Base-by-base conservation (phyloP, 2,797 vertebrate species). In the Urocyon cinereoargenteus region DNA sequence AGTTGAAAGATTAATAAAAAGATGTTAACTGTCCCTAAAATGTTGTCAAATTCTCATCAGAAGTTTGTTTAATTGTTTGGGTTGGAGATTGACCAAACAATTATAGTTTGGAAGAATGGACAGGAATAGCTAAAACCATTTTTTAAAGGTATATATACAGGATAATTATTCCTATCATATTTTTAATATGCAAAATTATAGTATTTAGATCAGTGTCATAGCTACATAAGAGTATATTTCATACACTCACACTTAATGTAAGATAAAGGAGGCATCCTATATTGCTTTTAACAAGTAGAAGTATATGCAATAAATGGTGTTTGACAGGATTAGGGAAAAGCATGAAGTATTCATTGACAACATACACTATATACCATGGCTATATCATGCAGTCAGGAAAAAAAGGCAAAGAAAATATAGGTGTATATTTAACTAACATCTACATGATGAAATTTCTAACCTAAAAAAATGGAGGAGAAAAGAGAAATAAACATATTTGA, bases 281-380 rank as follows among this genome's bases (percentile, higher is more conserved):
- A 94, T 83, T 53, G 53, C 34, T 87, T 86, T 85, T 70, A 89
- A 90, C 62, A 79, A 84, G 82, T 91, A 8, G 21, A 94, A 86
- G 18, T 82, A 66, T 51, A 82, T 86, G 12, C 7, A 91, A 87
- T 45, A 91, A 73, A n/a, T 57, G 51, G 91, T 87, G 26, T 22
- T 68, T 87, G n/a, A 68, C 40, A 91, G 31, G 31, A 31, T 77
- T 86, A 77, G 13, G 59, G 22, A 45, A 91, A 91, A 53, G 9
- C 6, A 75, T 86, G 91, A 66, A 51, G 26, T 59, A 78, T 36
- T 68, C n/a, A 61, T 22, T 93, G 77, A 86, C 13, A 73, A 78
- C 18, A 31, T 22, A 6, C n/a, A 45, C 40, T 18, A 84, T 73
- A 86, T 49, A 64, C 12, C 55, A 45, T 24, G 1, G 28, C 28